Conservation (phyloP, 2,888 invertebrate genomes). For the Psococerastis gibbosa region DNA sequence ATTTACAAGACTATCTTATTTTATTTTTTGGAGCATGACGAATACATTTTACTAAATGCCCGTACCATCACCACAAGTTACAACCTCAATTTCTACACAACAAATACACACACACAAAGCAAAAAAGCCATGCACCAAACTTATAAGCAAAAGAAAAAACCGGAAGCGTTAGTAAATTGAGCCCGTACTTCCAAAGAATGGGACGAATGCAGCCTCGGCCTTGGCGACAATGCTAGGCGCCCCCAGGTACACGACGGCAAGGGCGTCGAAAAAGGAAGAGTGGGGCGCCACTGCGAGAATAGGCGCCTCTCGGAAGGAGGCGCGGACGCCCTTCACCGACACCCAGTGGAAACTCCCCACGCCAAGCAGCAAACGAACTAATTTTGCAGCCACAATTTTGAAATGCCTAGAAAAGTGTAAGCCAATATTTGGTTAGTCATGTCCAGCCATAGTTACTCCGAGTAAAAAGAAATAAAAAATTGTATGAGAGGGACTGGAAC, state of each 20-base stretch:
- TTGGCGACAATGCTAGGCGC: conserved; percentile 82
- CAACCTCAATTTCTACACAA: no score
- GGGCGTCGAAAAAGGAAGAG: conserved; percentile 77
- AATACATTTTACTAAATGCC: not conserved
- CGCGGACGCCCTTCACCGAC: conserved; percentile 48
- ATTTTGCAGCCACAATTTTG: conserved; percentile 41
- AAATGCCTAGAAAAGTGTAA: conserved; percentile 38
- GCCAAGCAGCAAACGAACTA: conserved; percentile 58
- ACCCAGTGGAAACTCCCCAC: conserved; percentile 68
- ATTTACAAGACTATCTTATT: not conserved
- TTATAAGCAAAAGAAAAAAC: no score
- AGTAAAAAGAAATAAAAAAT: conserved; percentile 1
- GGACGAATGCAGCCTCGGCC: conserved; percentile 60
- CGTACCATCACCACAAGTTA: not conserved
- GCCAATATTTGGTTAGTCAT: not conserved
- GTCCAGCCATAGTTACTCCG: not conserved
- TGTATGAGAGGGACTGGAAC: no score
- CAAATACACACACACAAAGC: no score
- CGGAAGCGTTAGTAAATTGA: no score
- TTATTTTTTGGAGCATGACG: not conserved
- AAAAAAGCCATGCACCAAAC: no score
- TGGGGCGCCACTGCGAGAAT: conserved; percentile 78
- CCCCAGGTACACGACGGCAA: conserved; percentile 63
- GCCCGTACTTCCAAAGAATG: conserved; percentile 80
- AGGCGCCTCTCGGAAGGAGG: conserved; percentile 50